Conservation (phyloP, 2,888 invertebrate species). For the Sesia bembeciformis region DNA sequence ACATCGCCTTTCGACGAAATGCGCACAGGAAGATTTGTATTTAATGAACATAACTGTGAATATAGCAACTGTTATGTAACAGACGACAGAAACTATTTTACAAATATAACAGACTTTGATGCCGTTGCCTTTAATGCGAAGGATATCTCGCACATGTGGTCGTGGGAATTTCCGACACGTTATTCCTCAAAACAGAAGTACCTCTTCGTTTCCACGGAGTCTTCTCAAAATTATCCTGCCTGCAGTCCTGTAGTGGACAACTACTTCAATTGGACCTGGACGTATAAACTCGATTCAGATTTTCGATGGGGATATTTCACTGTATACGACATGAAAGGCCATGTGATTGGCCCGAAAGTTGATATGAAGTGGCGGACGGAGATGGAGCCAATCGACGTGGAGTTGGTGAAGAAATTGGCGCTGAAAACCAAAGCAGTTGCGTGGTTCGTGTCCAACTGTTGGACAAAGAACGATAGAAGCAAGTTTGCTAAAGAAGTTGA, state of each 20-base stretch:
- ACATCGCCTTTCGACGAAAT: conserved; percentile 7
- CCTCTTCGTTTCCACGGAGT: conserved; percentile 40
- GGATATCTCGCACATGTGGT: not conserved
- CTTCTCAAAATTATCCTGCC: conserved; percentile 32
- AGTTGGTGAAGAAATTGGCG: conserved; percentile 16
- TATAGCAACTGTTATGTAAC: conserved; percentile 17
- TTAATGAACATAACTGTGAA: conserved; percentile 12
- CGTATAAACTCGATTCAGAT: conserved; percentile 41
- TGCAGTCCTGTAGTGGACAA: conserved; percentile 25
- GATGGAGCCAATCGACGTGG: conserved; percentile 27
- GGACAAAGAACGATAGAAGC: conserved; percentile 18
- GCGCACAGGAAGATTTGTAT: conserved; percentile 10
- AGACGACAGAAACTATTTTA: conserved; percentile 5
- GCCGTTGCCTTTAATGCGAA: conserved; percentile 16
- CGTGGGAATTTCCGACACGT: conserved; percentile 15
- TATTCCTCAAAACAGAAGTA: conserved; percentile 37
- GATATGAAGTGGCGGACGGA: conserved; percentile 32
- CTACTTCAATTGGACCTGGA: conserved; percentile 53
- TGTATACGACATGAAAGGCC: conserved; percentile 23
- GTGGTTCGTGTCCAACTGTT: conserved; percentile 35
- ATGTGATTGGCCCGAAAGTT: conserved; percentile 27
- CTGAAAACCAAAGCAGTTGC: conserved; percentile 29
- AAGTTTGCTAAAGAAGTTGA: conserved; percentile 14
- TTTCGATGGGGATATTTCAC: conserved; percentile 32
- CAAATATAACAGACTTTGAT: conserved; percentile 14